A percentile compares a stretch with the other conserved stretches of the same genome.
Conservation (phyloP, 1,140 invertebrate species). For the Mizuhopecten yessoensis region DNA sequence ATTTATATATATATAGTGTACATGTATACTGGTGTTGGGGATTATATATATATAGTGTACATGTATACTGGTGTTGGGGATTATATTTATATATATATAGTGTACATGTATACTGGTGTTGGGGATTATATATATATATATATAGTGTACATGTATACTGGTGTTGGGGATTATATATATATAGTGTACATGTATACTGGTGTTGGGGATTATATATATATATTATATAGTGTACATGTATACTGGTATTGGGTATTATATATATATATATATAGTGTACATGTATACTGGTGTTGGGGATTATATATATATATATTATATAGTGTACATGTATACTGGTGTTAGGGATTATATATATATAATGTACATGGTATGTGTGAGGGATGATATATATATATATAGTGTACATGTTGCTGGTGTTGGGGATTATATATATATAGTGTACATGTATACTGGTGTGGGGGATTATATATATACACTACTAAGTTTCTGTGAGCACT, state of each 20-base stretch:
- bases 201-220: slow-evolving; percentile 10
- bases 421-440: background rate
- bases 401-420: background rate
- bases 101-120: background rate
- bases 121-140: slow-evolving; percentile 10
- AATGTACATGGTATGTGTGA: background rate
- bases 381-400: background rate
- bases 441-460: background rate
- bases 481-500: background rate
- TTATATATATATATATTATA: too few species aligned
- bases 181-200: background rate
- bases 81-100: background rate
- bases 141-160: background rate
- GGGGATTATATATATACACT: background rate
- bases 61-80: background rate
- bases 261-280: background rate
- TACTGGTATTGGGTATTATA: background rate
- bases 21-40: background rate
- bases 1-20: background rate
- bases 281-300: background rate
- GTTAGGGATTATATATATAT: background rate
- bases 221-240: background rate
- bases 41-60: background rate
- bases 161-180: background rate
- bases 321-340: background rate